Conservation (phyloP, 2,113 vertebrate species). For the Percopsis transmontana region DNA sequence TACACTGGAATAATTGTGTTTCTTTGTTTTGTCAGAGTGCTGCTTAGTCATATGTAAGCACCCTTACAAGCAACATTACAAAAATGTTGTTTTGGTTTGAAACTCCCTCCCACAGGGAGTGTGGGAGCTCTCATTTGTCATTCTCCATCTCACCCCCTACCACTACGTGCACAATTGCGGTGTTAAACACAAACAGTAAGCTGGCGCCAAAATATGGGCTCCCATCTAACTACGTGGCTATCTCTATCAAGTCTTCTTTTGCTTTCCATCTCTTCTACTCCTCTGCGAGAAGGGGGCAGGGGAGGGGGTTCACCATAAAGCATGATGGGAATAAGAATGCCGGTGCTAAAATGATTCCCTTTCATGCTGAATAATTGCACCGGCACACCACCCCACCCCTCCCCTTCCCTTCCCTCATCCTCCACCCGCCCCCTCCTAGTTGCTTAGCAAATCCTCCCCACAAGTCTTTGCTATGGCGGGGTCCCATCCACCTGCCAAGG, state of each 20-base stretch:
- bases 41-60: too few species aligned
- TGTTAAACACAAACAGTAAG: too few species aligned
- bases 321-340: slow-evolving; percentile 91
- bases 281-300: slow-evolving; percentile 29
- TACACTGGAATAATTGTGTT: too few species aligned
- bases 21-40: too few species aligned
- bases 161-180: too few species aligned
- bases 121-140: too few species aligned
- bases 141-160: too few species aligned
- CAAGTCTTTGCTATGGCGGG: slow-evolving; percentile 89
- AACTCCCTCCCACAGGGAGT: too few species aligned
- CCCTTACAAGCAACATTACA: too few species aligned
- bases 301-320: slow-evolving; percentile 71
- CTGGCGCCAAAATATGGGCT: too few species aligned
- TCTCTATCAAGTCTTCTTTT: slow-evolving; percentile 17
- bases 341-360: slow-evolving; percentile 92
- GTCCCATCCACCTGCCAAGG: slow-evolving; percentile 98
- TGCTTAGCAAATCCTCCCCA: slow-evolving; percentile 87
- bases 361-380: slow-evolving; percentile 97
- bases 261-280: slow-evolving; percentile 40
- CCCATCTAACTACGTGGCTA: neutral
- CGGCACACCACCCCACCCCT: slow-evolving; percentile 76
- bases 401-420: slow-evolving; percentile 3
- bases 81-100: too few species aligned
- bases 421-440: slow-evolving; percentile 17